Base-by-base conservation (phyloP, 2,888 invertebrate genomes). In the Tetranychus truncatus region DNA sequence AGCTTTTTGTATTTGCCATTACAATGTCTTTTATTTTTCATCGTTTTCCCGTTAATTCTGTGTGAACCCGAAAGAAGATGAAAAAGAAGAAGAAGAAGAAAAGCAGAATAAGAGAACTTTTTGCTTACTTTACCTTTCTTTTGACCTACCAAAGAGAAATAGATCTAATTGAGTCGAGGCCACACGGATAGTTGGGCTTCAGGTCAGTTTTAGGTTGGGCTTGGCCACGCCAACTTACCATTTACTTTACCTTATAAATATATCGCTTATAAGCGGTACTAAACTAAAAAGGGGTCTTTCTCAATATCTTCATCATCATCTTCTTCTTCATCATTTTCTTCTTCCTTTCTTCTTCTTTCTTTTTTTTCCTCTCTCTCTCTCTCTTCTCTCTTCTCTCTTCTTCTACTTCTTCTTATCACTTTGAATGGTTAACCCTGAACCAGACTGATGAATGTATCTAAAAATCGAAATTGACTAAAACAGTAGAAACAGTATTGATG, bases 241-340 rank as follows among this genome's bases (percentile, higher is more conserved):
- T 55, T 55, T 55, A 55, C 55, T 55, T 55, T 55, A 55, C 55
- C 55, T 55, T 55, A 55, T 55, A 55, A 55, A 55, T 55, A 55
- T 55, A 55, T 69, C 21, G 21, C 69, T 24, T 69, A 69, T 69
- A 69, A 34, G 69, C 69, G 69, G 69, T 69, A 11, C 55, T 55
- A 55, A 55, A 55, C 11, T 55, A 55, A 55, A 55, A 55, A 55
- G 55, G 55, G 55, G 55, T 69, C 69, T 34, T 21, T 34, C 55
- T 55, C 55, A 15, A 15, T 55, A 55, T 55, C 55, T 55, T 55
- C 55, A 55, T 55, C 55, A 55, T 24, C 69, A 69, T 69, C n/a
- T 18, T 34, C 34, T 11, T 24, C 69, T 18, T 18, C 34, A 20
- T 18, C 21, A 24, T 69, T n/a, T 11, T 34, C 34, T 18, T 69